phyloP scores from a whole-genome alignment of 1,140 invertebrate genomes.

The Lasioglossum baleicum region DNA sequence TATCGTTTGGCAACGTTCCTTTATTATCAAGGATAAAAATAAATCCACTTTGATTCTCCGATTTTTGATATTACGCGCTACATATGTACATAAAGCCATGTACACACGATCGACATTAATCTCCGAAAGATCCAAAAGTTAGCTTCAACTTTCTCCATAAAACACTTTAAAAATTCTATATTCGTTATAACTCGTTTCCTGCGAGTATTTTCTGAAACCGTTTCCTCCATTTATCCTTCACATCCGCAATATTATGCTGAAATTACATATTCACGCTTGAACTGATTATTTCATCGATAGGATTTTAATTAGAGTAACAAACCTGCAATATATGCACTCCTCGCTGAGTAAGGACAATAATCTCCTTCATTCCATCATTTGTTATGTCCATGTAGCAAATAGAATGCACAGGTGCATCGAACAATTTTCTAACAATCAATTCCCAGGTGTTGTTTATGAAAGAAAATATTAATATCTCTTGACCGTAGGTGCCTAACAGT shows the following conservation, averaged over 20 bases:
- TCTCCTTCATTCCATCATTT: conserved; percentile 85
- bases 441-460: conserved; percentile 77
- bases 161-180: not conserved
- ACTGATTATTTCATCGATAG: no score
- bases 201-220: conserved; percentile 57
- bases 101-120: not conserved
- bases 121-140: conserved; percentile 3
- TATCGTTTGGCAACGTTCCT: not conserved
- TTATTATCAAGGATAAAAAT: conserved; percentile 37
- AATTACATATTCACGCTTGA: conserved; percentile 41
- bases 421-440: conserved; percentile 78
- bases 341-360: conserved; percentile 84
- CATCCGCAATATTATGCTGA: conserved; percentile 70
- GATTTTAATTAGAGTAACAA: not conserved
- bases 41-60: conserved; percentile 9
- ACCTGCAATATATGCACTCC: conserved; percentile 87
- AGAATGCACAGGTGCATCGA: conserved; percentile 83
- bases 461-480: conserved; percentile 84
- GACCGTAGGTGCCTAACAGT: conserved; percentile 85
- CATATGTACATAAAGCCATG: not conserved
- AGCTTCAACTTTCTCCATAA: not conserved
- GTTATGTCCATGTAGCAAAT: conserved; percentile 85
- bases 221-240: conserved; percentile 69
- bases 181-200: conserved; percentile 6
- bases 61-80: not conserved